These are phyloP conservation scores for Ammodytes dubius DNA, from an alignment of 2,113 vertebrate species.

Conservation along the genomic window DNA sequence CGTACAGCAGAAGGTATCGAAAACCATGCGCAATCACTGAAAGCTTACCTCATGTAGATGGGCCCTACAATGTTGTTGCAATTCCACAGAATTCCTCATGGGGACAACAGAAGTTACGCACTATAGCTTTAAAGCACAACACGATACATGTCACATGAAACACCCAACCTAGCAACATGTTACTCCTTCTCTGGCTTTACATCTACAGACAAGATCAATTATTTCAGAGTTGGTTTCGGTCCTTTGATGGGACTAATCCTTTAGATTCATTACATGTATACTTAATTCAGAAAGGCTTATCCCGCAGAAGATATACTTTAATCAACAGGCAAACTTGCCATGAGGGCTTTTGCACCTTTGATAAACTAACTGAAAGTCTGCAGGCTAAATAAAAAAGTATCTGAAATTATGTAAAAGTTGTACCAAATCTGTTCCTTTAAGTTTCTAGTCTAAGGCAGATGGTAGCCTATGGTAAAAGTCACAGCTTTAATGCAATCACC, in stretches of 20 bases:
- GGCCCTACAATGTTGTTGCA: too few relatives aligned
- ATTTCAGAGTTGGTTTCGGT: neutral
- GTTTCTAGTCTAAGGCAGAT: conserved; percentile 41
- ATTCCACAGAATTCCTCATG: too few relatives aligned
- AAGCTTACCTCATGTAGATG: too few relatives aligned
- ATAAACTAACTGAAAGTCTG: conserved; percentile 4
- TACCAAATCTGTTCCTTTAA: neutral
- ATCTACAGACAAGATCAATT: too few relatives aligned
- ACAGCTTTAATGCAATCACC: conserved; percentile 39
- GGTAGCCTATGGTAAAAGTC: conserved; percentile 38
- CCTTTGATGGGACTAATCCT: neutral
- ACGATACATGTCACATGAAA: too few relatives aligned
- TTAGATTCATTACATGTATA: conserved; percentile 2
- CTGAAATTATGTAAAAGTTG: neutral
- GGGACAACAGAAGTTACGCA: too few relatives aligned
- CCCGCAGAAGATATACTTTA: neutral
- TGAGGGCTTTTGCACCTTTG: neutral
- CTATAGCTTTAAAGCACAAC: too few relatives aligned
- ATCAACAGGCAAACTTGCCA: neutral
- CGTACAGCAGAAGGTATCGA: too few relatives aligned
- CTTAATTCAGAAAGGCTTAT: neutral
- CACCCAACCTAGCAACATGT: too few relatives aligned
- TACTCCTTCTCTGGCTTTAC: too few relatives aligned
- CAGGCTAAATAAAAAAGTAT: neutral
- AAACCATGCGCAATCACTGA: too few relatives aligned